These are phyloP conservation scores for Spisula solida DNA, from an alignment of 2,888 invertebrate species.

Conservation along the genomic window DNA sequence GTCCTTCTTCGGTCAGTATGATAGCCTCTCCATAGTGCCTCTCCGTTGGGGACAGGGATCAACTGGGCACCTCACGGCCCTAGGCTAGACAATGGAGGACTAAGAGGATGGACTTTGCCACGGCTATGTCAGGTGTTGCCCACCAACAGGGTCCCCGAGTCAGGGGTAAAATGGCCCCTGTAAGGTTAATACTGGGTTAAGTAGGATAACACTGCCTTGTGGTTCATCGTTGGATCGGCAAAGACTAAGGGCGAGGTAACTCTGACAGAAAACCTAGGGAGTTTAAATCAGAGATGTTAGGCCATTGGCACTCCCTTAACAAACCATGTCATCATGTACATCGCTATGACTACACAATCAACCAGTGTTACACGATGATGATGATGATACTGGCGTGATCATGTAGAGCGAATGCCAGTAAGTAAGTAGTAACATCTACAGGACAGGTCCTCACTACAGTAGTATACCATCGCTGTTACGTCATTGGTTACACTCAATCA, in stretches of 20 bases:
- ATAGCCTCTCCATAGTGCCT: no score
- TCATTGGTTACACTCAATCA: not conserved
- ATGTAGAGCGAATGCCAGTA: no score
- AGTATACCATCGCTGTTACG: not conserved
- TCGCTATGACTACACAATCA: constrained; percentile 29
- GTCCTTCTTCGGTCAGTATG: no score
- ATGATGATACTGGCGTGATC: no score
- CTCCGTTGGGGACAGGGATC: no score
- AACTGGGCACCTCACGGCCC: no score
- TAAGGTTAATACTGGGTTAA: no score
- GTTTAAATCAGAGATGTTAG: constrained; percentile 11
- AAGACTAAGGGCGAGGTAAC: constrained; percentile 23
- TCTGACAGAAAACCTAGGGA: constrained; percentile 11
- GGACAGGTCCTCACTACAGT: not conserved
- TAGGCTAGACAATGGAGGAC: no score
- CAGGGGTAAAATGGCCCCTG: no score
- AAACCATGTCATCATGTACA: not conserved
- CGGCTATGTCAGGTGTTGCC: not conserved
- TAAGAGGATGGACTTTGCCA: no score
- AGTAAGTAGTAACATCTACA: no score
- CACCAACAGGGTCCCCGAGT: not conserved
- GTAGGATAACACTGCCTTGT: not conserved
- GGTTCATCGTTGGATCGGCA: not conserved
- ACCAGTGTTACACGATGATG: not conserved
- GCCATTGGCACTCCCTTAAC: constrained; percentile 23